A percentile compares a stretch with the other conserved stretches of the same genome.
These are phyloP conservation scores for Melipona bicolor DNA, from an alignment of 2,888 invertebrate genomes.

Conservation along the genomic window DNA sequence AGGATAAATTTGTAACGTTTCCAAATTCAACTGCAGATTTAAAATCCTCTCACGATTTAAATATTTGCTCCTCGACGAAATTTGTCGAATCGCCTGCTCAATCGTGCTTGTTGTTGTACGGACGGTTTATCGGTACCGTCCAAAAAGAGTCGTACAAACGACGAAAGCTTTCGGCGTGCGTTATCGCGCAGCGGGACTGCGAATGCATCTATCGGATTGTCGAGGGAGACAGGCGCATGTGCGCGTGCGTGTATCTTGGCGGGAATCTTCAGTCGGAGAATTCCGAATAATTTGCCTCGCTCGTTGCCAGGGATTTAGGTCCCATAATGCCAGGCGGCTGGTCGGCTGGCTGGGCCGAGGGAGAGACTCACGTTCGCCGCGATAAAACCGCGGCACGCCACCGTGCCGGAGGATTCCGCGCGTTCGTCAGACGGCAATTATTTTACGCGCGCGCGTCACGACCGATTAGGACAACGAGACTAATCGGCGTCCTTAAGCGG, in stretches of 20 bases:
- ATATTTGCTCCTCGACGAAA: too few species aligned
- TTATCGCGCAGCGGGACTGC: constrained; percentile 69
- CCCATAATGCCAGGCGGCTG: constrained; percentile 58
- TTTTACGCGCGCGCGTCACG: constrained; percentile 66
- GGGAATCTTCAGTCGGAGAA: constrained; percentile 70
- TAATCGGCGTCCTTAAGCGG: constrained; percentile 74
- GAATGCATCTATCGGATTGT: constrained; percentile 68
- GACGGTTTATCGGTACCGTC: too few species aligned
- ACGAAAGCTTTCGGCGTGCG: not conserved
- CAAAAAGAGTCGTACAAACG: too few species aligned
- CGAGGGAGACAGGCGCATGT: constrained; percentile 18
- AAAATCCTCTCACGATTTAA: too few species aligned
- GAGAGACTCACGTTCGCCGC: constrained; percentile 39
- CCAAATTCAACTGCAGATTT: too few species aligned
- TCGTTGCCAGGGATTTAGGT: constrained; percentile 68
- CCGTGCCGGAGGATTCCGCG: constrained; percentile 41
- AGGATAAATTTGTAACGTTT: constrained; percentile 19
- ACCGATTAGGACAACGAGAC: constrained; percentile 70
- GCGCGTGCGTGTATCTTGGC: constrained; percentile 57
- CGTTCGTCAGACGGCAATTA: constrained; percentile 72
- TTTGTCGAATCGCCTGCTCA: too few species aligned
- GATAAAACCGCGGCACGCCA: constrained; percentile 30
- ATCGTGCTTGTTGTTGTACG: too few species aligned
- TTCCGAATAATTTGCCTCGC: constrained; percentile 77
- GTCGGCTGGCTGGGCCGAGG: not conserved